Percentiles rank a stretch among this genome's conserved stretches.
Conservation (phyloP, 1,140 invertebrate genomes). For the Reticulitermes speratus region DNA sequence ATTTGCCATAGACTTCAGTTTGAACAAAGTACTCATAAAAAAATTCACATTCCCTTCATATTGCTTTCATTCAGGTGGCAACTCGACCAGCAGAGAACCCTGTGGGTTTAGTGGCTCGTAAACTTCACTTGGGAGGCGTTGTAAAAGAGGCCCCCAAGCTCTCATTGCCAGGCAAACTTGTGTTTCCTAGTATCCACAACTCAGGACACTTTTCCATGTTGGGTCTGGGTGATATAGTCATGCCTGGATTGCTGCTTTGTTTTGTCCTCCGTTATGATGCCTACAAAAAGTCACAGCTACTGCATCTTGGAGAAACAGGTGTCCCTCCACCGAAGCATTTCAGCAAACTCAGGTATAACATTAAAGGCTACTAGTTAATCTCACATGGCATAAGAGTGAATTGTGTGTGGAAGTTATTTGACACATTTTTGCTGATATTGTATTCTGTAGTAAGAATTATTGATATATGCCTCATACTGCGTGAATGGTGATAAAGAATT, state of each 20-base stretch:
- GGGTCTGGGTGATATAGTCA: constrained; percentile 94
- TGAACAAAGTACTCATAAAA: no score
- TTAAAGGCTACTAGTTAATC: constrained; percentile 44
- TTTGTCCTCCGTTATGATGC: constrained; percentile 96
- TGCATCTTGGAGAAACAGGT: constrained; percentile 68
- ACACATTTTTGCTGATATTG: background rate
- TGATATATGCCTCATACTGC: no score
- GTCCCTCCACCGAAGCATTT: constrained; percentile 73
- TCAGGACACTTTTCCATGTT: constrained; percentile 94
- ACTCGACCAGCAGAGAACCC: constrained; percentile 94
- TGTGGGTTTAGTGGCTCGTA: constrained; percentile 88
- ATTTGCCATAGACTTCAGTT: no score
- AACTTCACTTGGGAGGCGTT: constrained; percentile 83
- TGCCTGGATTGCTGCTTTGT: constrained; percentile 95
- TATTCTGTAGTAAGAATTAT: no score
- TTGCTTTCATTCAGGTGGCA: constrained; percentile 58
- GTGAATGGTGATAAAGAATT: background rate
- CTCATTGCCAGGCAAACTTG: constrained; percentile 92
- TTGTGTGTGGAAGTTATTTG: background rate
- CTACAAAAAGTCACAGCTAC: constrained; percentile 87
- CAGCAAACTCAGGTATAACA: constrained; percentile 57
- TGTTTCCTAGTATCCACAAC: constrained; percentile 95
- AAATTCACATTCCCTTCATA: no score
- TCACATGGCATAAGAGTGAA: background rate
- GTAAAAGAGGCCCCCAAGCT: constrained; percentile 89